Conservation (phyloP, 1,140 invertebrate genomes). For the Choristoneura fumiferana region DNA sequence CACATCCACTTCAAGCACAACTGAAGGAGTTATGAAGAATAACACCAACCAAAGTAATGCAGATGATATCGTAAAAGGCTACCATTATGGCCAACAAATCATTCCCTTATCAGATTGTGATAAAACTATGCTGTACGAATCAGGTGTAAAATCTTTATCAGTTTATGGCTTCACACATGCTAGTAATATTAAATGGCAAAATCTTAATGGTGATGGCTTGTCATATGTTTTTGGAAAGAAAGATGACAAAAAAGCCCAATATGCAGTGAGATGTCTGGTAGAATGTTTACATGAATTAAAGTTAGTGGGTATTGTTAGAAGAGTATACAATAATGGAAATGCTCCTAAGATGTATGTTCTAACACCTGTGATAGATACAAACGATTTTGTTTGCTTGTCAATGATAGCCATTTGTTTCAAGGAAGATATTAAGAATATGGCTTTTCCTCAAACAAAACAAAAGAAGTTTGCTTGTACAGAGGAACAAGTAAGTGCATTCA, state of each 20-base stretch:
- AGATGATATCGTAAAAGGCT: conserved; percentile 52
- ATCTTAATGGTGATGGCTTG: conserved; percentile 65
- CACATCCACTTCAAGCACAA: conserved; percentile 41
- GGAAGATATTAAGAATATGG: conserved; percentile 72
- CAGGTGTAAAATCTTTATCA: conserved; percentile 59
- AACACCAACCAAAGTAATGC: conserved; percentile 49
- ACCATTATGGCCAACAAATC: conserved; percentile 63
- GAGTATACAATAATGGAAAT: conserved; percentile 67
- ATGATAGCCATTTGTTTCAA: conserved; percentile 65
- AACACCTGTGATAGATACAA: conserved; percentile 66
- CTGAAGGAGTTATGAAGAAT: conserved; percentile 45
- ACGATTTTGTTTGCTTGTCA: conserved; percentile 62
- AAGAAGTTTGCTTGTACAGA: conserved; percentile 56
- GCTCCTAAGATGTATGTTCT: conserved; percentile 70
- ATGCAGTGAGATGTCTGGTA: conserved; percentile 60
- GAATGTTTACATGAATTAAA: conserved; percentile 58
- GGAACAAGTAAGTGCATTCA: conserved; percentile 69
- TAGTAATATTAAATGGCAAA: conserved; percentile 63
- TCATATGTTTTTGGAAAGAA: conserved; percentile 67
- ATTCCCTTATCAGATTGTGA: conserved; percentile 65
- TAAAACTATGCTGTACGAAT: conserved; percentile 63
- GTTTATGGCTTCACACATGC: conserved; percentile 70
- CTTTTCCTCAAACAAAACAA: conserved; percentile 61
- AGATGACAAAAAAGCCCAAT: conserved; percentile 62
- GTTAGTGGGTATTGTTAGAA: conserved; percentile 62